Percentiles rank a stretch among this genome's conserved stretches.
Conservation (phyloP, 2,113 vertebrate genomes). For the Aramus guarauna region DNA sequence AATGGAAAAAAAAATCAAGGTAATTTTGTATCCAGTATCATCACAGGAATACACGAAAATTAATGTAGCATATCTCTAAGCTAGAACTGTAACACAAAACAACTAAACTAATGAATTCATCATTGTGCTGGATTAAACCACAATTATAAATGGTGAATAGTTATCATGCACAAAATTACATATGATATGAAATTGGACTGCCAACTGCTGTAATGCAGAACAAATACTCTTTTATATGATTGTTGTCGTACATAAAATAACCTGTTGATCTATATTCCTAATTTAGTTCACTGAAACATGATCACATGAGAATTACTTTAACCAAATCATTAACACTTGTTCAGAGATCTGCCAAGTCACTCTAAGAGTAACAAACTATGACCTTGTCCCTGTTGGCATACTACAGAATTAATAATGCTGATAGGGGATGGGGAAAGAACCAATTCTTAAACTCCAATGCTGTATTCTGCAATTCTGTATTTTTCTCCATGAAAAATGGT, state of each 20-base stretch:
- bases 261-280: background rate
- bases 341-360: background rate
- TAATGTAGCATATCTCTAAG: background rate
- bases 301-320: background rate
- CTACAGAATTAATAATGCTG: background rate
- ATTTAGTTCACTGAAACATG: background rate
- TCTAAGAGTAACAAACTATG: background rate
- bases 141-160: background rate
- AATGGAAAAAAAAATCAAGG: background rate
- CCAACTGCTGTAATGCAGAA: background rate
- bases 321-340: background rate
- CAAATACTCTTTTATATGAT: background rate
- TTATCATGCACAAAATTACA: background rate
- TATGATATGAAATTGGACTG: background rate
- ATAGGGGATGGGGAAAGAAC: background rate
- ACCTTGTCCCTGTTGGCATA: background rate
- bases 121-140: too few relatives aligned
- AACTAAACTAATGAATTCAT: background rate
- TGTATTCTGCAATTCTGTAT: background rate
- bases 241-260: background rate
- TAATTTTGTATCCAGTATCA: background rate
- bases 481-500: background rate
- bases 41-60: background rate
- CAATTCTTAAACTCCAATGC: background rate
- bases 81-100: background rate